phyloP scores from a whole-genome alignment of 2,888 invertebrate species.

The Venusia cambrica region DNA sequence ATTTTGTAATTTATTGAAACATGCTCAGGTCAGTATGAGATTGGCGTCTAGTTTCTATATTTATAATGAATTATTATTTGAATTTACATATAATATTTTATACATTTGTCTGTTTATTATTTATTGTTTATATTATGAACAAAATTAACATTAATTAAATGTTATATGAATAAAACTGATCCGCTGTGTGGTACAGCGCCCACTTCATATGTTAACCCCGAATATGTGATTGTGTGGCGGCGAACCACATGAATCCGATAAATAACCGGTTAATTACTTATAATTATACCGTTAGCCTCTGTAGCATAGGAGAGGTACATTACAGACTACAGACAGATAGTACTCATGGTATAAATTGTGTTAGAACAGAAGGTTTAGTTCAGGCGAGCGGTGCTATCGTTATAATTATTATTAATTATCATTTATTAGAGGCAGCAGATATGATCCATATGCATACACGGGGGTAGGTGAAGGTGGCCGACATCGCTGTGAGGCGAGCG shows the following conservation, averaged over 20 bases:
- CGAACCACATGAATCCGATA: conserved; percentile 6
- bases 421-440: conserved; percentile 22
- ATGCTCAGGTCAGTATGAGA: no score
- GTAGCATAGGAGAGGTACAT: no score
- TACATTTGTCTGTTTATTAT: conserved; percentile 1
- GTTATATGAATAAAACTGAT: no score
- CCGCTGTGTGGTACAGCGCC: no score
- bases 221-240: conserved; percentile 14
- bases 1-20: conserved; percentile 10
- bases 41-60: no score
- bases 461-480: conserved; percentile 36
- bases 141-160: no score
- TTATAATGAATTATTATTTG: no score
- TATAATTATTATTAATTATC: conserved; percentile 22
- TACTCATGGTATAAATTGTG: no score
- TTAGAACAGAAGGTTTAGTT: no score
- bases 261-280: conserved; percentile 11
- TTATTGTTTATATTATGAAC: no score
- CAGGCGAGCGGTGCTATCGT: conserved; percentile 16
- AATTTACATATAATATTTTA: background rate
- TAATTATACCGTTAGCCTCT: conserved; percentile 6
- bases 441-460: conserved; percentile 43
- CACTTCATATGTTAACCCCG: conserved; percentile 6
- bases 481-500: conserved; percentile 36
- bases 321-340: no score